Conservation (phyloP, 2,888 invertebrate species). For the Tolmerus cingulatus region DNA sequence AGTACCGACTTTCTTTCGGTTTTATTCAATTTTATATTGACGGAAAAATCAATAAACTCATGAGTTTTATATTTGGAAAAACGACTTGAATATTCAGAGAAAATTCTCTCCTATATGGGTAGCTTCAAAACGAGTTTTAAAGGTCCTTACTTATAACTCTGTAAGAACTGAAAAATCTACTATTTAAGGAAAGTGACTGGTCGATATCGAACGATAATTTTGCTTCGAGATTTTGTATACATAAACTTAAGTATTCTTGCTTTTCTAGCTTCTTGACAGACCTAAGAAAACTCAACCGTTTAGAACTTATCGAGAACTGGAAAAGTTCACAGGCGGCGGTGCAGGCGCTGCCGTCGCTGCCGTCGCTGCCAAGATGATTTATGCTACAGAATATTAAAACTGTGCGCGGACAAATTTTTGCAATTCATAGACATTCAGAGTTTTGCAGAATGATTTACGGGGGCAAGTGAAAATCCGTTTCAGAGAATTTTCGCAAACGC, state of each 20-base stretch:
- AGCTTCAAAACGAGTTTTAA: no score
- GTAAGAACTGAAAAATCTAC: no score
- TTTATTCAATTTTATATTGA: no score
- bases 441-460: conserved; percentile 46
- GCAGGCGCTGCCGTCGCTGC: not conserved
- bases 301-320: not conserved
- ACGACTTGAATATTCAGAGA: no score
- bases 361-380: conserved; percentile 38
- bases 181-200: no score
- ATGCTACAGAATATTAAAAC: conserved; percentile 46
- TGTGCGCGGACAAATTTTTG: conserved; percentile 48
- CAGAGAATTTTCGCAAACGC: conserved; percentile 44
- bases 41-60: no score
- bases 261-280: not conserved
- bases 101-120: no score
- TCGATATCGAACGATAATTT: no score
- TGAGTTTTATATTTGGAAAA: no score
- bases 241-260: not conserved
- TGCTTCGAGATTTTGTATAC: not conserved
- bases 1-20: no score
- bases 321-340: not conserved
- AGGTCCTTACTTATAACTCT: no score
- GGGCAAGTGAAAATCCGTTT: conserved; percentile 46
- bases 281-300: not conserved
- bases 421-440: conserved; percentile 48